A percentile compares a stretch with the other conserved stretches of the same genome.
Conservation (phyloP, 2,797 vertebrate genomes). For the Lagorchestes hirsutus region DNA sequence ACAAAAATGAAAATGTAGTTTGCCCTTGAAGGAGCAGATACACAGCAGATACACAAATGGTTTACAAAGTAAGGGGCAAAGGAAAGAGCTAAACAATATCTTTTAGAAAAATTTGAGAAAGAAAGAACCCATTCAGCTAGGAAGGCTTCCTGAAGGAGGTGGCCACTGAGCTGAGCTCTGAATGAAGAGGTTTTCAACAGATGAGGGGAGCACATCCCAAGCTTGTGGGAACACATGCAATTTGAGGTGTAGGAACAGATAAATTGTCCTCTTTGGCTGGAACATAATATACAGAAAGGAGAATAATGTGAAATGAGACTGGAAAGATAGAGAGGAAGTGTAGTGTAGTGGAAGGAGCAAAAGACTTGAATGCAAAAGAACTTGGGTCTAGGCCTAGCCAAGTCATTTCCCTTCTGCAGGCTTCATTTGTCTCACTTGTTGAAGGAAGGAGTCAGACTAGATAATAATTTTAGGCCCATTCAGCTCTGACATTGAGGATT, state of each 20-base stretch:
- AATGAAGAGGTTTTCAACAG: not conserved
- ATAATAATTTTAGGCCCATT: not conserved
- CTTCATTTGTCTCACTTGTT: not conserved
- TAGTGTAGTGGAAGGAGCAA: not conserved
- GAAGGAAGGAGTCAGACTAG: not conserved
- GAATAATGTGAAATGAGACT: not conserved
- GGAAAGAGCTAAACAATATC: not conserved
- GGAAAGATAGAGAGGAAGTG: not conserved
- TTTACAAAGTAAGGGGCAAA: not conserved
- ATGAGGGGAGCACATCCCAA: not conserved
- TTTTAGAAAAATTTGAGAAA: not conserved
- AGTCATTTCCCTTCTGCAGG: not conserved
- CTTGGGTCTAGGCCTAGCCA: not conserved
- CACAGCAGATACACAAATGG: not conserved
- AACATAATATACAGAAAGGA: not conserved
- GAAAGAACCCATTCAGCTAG: not conserved
- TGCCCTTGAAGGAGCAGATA: not conserved
- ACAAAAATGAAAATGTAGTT: not conserved
- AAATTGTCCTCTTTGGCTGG: not conserved
- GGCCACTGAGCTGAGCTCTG: too few relatives aligned
- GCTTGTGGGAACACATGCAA: not conserved
- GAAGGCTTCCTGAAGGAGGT: not conserved
- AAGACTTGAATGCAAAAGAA: not conserved
- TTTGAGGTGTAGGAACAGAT: not conserved
- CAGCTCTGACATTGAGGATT: constrained; percentile 2